A percentile compares a stretch with the other conserved stretches of the same genome.
These are phyloP conservation scores for Eremobia ochroleuca DNA, from an alignment of 2,888 invertebrate genomes.

Conservation along the genomic window DNA sequence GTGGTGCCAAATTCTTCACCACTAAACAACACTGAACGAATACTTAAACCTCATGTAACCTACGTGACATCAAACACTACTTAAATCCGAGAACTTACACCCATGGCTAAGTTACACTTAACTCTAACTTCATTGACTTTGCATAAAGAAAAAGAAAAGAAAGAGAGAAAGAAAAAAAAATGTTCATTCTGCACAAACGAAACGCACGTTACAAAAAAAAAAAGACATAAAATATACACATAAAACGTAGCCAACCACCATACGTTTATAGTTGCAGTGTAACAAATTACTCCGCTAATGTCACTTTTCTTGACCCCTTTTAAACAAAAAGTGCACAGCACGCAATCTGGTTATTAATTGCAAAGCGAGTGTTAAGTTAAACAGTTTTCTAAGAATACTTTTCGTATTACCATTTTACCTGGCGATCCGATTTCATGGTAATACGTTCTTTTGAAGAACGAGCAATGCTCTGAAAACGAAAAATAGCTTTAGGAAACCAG, in stretches of 20 bases:
- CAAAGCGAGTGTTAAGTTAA: constrained; percentile 54
- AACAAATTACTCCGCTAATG: constrained; percentile 68
- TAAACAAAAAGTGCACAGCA: constrained; percentile 57
- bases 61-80: constrained; percentile 7
- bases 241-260: no score
- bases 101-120: constrained; percentile 11
- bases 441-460: constrained; percentile 25
- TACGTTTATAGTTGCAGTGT: constrained; percentile 57
- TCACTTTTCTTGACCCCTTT: constrained; percentile 65
- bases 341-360: constrained; percentile 67
- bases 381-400: constrained; percentile 61
- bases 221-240: no score
- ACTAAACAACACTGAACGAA: background rate
- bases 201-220: no score
- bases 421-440: constrained; percentile 24
- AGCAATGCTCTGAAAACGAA: background rate
- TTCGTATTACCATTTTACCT: constrained; percentile 38
- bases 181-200: no score
- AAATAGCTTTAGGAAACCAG: background rate
- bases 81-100: constrained; percentile 13
- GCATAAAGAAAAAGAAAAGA: no score
- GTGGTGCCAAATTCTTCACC: background rate
- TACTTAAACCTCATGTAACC: constrained; percentile 20
- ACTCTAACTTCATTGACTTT: constrained; percentile 34
- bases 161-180: no score